Percentiles rank a stretch among this genome's conserved stretches.
Evolutionary conservation across 30 jellyfish, hydroid and myxozoan genomes (phyloP).

Genomic region (Pseudorhiza aurosa): DNA sequence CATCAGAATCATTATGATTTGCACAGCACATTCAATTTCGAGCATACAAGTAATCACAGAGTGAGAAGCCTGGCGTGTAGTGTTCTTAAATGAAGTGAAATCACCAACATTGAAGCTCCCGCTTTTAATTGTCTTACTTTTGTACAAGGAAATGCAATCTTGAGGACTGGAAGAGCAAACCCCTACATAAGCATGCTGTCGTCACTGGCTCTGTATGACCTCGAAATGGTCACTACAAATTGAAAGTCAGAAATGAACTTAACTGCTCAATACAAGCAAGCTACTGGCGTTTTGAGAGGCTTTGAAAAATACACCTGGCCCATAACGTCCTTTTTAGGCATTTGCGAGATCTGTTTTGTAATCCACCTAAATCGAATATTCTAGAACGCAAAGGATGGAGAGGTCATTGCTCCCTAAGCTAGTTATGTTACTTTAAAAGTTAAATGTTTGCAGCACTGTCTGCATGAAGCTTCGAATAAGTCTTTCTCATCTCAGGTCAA

Average conservation of each 20-base stretch:
- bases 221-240: constrained; percentile 10
- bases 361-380: constrained; percentile 7
- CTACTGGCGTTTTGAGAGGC: constrained; percentile 4
- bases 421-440: constrained; percentile 38
- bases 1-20: too few species aligned
- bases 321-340: not conserved
- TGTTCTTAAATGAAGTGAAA: too few species aligned
- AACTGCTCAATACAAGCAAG: constrained; percentile 22
- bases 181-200: too few species aligned
- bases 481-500: constrained; percentile 41
- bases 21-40: too few species aligned
- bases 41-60: too few species aligned
- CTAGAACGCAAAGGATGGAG: constrained; percentile 36
- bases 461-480: constrained; percentile 30
- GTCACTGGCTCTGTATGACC: too few species aligned
- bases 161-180: too few species aligned
- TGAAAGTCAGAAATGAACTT: constrained; percentile 9
- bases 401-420: constrained; percentile 72
- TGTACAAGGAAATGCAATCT: too few species aligned
- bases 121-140: too few species aligned
- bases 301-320: constrained; percentile 46
- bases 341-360: constrained; percentile 3
- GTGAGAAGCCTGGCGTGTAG: too few species aligned
- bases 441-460: constrained; percentile 49
- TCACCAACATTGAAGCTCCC: too few species aligned